A percentile compares a stretch with the other conserved stretches of the same genome.
phyloP scores from a whole-genome alignment of 2,797 vertebrate genomes.

The Brachyalestes nurse region DNA sequence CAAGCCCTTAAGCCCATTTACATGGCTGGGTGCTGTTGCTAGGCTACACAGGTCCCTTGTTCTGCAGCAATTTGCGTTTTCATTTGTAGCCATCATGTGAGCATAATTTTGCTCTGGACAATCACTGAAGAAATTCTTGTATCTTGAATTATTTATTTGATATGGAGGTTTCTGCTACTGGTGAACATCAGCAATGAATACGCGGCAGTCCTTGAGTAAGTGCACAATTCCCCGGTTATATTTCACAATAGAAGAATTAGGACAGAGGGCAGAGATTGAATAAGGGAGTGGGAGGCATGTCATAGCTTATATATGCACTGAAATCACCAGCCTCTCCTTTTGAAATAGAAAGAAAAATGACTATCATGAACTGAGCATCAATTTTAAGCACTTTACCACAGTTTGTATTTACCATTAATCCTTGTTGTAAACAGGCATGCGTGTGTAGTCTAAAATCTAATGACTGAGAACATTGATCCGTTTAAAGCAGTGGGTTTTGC shows the following conservation, averaged over 20 bases:
- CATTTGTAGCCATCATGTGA: constrained; percentile 55
- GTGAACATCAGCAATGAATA: constrained; percentile 35
- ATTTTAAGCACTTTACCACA: not conserved
- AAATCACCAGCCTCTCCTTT: constrained; percentile 1
- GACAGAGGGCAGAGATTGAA: constrained; percentile 2
- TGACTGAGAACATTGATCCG: no score
- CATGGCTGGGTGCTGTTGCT: constrained; percentile 75
- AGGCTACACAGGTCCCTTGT: constrained; percentile 75
- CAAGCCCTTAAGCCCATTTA: constrained; percentile 60
- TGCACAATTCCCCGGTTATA: constrained; percentile 23
- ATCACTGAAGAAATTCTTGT: constrained; percentile 43
- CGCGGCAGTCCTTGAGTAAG: not conserved
- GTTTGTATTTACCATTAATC: constrained; percentile 15
- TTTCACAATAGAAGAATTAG: constrained; percentile 6
- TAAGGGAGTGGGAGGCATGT: not conserved
- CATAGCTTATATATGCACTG: not conserved
- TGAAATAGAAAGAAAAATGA: not conserved
- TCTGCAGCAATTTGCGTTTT: constrained; percentile 73
- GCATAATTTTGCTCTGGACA: constrained; percentile 50
- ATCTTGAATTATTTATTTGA: constrained; percentile 55
- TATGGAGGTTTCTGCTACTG: constrained; percentile 28
- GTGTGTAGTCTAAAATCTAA: constrained; percentile 6
- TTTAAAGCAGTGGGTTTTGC: no score
- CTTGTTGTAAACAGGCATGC: constrained; percentile 4
- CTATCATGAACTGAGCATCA: not conserved